Conservation (phyloP, 2,113 vertebrate genomes). For the Hystrix cristata region DNA sequence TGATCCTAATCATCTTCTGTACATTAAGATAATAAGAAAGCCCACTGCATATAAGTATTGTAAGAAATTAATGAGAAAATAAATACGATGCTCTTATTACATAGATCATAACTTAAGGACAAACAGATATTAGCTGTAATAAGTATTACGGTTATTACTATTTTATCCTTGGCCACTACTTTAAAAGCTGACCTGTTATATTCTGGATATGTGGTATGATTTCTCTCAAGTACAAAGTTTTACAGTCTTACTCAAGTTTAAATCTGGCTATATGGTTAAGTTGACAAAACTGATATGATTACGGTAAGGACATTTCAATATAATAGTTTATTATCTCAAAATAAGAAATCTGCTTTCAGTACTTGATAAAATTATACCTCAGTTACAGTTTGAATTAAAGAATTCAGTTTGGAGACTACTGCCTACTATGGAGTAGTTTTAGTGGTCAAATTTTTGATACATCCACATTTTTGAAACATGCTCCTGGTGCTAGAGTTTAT, state of each 20-base stretch:
- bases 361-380: background rate
- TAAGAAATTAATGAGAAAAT: conserved; percentile 26
- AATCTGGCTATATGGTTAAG: background rate
- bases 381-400: background rate
- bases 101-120: background rate
- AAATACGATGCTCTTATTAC: background rate
- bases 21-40: background rate
- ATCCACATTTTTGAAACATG: background rate
- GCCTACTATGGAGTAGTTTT: background rate
- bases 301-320: background rate
- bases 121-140: background rate
- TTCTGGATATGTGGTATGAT: background rate
- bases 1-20: background rate
- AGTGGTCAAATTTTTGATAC: background rate
- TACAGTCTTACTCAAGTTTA: background rate
- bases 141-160: background rate
- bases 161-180: background rate
- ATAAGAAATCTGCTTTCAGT: background rate
- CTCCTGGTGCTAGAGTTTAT: background rate
- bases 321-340: background rate
- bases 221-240: background rate
- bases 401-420: background rate
- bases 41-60: background rate
- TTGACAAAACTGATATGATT: background rate
- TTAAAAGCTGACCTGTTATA: background rate